Conservation (phyloP, 2,888 invertebrate genomes). For the Gymnocheta viridis region DNA sequence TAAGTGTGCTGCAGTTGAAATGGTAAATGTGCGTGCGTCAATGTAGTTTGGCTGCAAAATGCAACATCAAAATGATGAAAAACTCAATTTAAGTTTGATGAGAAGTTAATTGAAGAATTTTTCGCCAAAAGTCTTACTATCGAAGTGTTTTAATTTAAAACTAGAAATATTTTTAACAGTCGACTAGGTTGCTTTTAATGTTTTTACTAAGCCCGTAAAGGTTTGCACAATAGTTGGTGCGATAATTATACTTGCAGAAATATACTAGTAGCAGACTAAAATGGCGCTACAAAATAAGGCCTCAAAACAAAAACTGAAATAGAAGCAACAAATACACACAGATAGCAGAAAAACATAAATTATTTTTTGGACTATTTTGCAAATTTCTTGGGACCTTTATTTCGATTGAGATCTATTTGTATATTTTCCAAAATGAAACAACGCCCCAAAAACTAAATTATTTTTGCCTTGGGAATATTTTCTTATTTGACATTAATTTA, state of each 20-base stretch:
- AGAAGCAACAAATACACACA: too few relatives aligned
- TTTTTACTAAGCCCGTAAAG: conserved; percentile 27
- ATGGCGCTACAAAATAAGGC: too few relatives aligned
- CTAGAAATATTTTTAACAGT: conserved; percentile 2
- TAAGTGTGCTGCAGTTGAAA: conserved; percentile 1
- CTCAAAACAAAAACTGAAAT: too few relatives aligned
- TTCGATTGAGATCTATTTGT: too few relatives aligned
- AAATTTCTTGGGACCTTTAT: too few relatives aligned
- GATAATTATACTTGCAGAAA: neutral
- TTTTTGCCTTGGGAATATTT: too few relatives aligned
- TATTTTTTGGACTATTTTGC: too few relatives aligned
- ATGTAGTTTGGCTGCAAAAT: conserved; percentile 48
- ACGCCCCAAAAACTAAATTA: too few relatives aligned
- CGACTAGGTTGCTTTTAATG: neutral
- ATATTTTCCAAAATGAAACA: too few relatives aligned
- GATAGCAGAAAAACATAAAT: too few relatives aligned
- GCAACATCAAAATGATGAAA: conserved; percentile 40
- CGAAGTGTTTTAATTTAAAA: conserved; percentile 47
- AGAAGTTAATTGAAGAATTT: conserved; percentile 71
- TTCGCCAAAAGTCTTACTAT: conserved; percentile 56
- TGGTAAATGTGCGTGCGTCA: conserved; percentile 64
- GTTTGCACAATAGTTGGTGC: neutral
- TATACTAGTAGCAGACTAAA: too few relatives aligned
- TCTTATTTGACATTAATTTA: too few relatives aligned
- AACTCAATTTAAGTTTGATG: conserved; percentile 63